A percentile compares a stretch with the other conserved stretches of the same genome.
phyloP scores from a whole-genome alignment of 2,113 vertebrate species.

The Chrysemys picta region DNA sequence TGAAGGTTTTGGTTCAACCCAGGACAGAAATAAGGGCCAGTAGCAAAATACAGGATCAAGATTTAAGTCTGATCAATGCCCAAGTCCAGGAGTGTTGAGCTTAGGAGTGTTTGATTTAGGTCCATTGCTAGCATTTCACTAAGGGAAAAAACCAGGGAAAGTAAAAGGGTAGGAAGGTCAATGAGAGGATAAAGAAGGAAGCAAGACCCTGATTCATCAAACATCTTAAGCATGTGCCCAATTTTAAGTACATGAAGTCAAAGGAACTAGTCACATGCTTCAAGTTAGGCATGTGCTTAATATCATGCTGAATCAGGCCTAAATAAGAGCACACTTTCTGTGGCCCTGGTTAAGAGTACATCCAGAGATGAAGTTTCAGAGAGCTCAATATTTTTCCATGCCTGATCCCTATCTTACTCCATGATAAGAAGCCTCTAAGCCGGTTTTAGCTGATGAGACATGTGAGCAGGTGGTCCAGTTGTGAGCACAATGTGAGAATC shows the following conservation, averaged over 20 bases:
- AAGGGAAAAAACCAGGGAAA: background rate
- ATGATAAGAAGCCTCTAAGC: conserved; percentile 67
- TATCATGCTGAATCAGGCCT: background rate
- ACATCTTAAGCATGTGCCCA: background rate
- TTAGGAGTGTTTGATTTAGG: conserved; percentile 19
- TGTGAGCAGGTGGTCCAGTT: conserved; percentile 72
- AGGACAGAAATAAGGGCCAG: conserved; percentile 4
- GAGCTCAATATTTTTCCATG: conserved; percentile 55
- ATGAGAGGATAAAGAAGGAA: background rate
- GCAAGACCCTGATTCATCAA: background rate
- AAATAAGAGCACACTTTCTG: background rate
- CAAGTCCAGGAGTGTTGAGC: too few species aligned
- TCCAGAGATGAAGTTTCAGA: background rate
- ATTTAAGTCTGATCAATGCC: background rate
- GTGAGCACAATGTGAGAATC: conserved; percentile 70
- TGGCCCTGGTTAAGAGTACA: background rate
- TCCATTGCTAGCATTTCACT: background rate
- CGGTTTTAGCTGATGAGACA: conserved; percentile 68
- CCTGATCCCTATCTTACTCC: conserved; percentile 49
- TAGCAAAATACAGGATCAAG: background rate
- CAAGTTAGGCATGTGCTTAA: background rate
- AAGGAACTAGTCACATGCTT: background rate
- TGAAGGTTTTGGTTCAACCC: conserved; percentile 39
- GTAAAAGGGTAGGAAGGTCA: fast-evolving
- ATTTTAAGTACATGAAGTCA: background rate